Evolutionary conservation across 2,888 invertebrate genomes (phyloP), one percentile per base, ranked within the genome.

Genomic region (Thecophora atra): DNA sequence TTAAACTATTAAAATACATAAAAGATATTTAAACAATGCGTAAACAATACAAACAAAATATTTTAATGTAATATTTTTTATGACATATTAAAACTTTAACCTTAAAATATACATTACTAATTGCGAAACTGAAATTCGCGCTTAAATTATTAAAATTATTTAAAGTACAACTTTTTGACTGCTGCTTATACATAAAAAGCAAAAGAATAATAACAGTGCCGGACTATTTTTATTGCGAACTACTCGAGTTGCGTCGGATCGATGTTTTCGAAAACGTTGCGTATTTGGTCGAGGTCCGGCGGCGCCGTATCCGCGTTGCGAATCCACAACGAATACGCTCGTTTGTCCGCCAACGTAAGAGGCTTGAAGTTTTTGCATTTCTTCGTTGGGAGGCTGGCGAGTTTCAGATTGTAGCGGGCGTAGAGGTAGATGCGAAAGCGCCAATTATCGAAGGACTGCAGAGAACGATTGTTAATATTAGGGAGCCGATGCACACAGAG

Each of bases 281-380:
- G 82, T 84, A 83, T 84, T 76, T 84, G 83, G 56, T 83, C 83
- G 1, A 84, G 76, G 64, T 83, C 83, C 1, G 83, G 83, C 1
- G 84, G 83, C 74, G 83, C 83, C 11, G 84, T 83, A 72, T 83
- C 83, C 30, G 83, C 82, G 76, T 84, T 83, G 5, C 82, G 80
- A 75, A 83, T 83, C 83, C 83, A 83, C 78, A 83, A 81, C n/a
- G 79, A 80, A 58, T 83, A 83, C 62, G 83, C 83, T 70, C 84
- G 81, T 56, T 84, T 84, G 26, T 83, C 83, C 68, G 83, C 83
- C 44, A 81, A 77, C 54, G 83, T 84, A 42, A 83, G 75, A n/a
- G 84, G 84, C 70, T 83, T 83, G 66, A 83, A 83, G 74, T 82
- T 83, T 66, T 83, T 84, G 26, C 83, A 81, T 77, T 84, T 83